Percentiles rank a stretch among this genome's conserved stretches.
Evolutionary conservation across 2,113 vertebrate species (phyloP).

Genomic region (Amphiprion percula): DNA sequence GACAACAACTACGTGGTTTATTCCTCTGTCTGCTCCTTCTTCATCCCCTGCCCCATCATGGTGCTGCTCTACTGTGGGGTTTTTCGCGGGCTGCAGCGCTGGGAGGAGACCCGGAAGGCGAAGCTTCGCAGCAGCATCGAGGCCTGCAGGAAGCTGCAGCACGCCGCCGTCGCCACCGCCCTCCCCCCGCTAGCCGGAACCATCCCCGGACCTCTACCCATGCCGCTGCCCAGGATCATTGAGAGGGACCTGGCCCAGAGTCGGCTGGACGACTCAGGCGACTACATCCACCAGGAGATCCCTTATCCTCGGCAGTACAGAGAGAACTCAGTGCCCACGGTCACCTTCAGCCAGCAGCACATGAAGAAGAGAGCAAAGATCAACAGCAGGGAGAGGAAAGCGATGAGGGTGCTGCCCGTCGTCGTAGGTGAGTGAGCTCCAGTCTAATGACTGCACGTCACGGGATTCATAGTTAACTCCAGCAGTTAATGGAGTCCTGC

Average conservation of each 20-base stretch:
- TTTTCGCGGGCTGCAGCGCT: constrained; percentile 89
- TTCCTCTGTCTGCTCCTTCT: constrained; percentile 96
- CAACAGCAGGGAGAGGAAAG: constrained; percentile 92
- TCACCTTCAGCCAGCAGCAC: constrained; percentile 73
- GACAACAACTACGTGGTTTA: constrained; percentile 92
- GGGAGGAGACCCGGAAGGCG: constrained; percentile 89
- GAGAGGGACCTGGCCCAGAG: constrained; percentile 77
- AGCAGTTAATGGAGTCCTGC: background rate
- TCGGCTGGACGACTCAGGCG: constrained; percentile 72
- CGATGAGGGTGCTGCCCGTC: constrained; percentile 93
- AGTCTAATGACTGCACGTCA: background rate
- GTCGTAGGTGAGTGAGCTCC: constrained; percentile 78
- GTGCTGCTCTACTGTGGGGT: constrained; percentile 93
- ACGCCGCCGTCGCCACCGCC: constrained; percentile 62
- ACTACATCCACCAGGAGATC: constrained; percentile 69
- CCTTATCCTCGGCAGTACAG: constrained; percentile 83
- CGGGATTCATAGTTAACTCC: background rate
- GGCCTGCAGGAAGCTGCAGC: constrained; percentile 83
- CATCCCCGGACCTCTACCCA: constrained; percentile 70
- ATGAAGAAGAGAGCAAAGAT: constrained; percentile 87
- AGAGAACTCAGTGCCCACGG: constrained; percentile 79
- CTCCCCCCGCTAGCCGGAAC: constrained; percentile 65
- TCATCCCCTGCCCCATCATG: constrained; percentile 96
- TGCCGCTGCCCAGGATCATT: constrained; percentile 76
- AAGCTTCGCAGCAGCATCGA: constrained; percentile 87